phyloP scores from a whole-genome alignment of 1,140 invertebrate genomes.

The Oncopodura yosiiana region DNA sequence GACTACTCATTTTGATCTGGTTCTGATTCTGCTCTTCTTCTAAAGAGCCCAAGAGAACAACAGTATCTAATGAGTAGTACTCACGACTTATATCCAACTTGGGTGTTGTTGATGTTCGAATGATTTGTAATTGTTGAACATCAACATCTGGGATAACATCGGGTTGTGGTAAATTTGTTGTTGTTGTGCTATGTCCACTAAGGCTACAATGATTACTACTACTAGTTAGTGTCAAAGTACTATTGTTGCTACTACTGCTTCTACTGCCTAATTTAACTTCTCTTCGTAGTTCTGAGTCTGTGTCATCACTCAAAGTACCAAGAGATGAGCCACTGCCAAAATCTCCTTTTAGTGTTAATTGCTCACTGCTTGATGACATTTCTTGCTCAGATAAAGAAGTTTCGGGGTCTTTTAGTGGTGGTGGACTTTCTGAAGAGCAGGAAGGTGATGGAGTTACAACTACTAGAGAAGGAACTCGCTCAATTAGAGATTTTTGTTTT shows the following conservation, averaged over 20 bases:
- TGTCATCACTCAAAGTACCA: constrained; percentile 32
- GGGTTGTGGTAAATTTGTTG: constrained; percentile 27
- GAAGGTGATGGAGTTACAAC: constrained; percentile 34
- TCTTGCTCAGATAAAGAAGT: constrained; percentile 2
- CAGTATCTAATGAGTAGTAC: constrained; percentile 32
- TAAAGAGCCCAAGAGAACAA: constrained; percentile 33
- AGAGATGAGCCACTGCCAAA: constrained; percentile 23
- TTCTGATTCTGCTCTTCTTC: constrained; percentile 22
- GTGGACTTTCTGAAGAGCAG: constrained; percentile 30
- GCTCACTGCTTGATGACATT: constrained; percentile 10
- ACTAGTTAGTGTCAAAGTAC: constrained; percentile 22
- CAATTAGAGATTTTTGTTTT: constrained; percentile 34
- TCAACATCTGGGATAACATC: constrained; percentile 30
- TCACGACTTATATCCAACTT: constrained; percentile 23
- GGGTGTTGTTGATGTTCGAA: constrained; percentile 24
- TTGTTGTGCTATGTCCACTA: too few relatives aligned
- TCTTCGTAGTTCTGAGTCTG: constrained; percentile 22
- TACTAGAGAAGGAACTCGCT: constrained; percentile 31
- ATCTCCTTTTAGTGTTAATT: not conserved
- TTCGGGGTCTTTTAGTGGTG: constrained; percentile 26
- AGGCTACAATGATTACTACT: too few relatives aligned
- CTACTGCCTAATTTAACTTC: too few relatives aligned
- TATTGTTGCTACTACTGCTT: constrained; percentile 17
- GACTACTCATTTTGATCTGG: too few relatives aligned
- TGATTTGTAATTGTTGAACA: constrained; percentile 29